A percentile compares a stretch with the other conserved stretches of the same genome.
phyloP scores from a whole-genome alignment of 2,113 vertebrate species.

The Pardalotus punctatus region DNA sequence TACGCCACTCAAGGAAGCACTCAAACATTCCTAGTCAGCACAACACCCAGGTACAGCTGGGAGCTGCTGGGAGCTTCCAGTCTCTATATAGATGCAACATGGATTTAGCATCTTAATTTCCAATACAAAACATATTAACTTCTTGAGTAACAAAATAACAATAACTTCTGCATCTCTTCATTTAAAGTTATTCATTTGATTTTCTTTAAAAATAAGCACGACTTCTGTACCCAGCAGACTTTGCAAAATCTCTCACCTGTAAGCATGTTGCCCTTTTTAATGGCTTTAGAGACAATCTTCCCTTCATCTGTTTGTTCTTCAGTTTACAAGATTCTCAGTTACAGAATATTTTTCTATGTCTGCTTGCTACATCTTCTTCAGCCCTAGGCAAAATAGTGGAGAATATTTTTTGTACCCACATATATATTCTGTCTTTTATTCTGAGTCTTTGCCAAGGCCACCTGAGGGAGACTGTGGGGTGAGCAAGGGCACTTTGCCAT shows the following conservation, averaged over 20 bases:
- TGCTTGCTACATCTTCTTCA: background rate
- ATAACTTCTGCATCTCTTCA: background rate
- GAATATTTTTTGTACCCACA: background rate
- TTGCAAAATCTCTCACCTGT: background rate
- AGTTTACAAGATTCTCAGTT: background rate
- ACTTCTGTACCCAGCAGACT: background rate
- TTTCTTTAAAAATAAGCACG: background rate
- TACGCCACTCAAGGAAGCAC: background rate
- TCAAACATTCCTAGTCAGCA: background rate
- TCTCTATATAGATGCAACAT: rapidly evolving
- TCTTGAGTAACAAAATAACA: background rate
- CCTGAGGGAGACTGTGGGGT: background rate
- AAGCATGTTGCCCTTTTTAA: background rate
- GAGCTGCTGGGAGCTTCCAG: background rate
- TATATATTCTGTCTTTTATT: background rate
- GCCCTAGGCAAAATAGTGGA: background rate
- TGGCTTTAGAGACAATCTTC: background rate
- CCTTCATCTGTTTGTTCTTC: background rate
- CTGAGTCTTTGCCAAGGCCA: background rate
- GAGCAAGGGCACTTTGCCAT: background rate
- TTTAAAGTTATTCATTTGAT: background rate
- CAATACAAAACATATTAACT: background rate
- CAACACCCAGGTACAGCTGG: background rate
- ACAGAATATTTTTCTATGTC: background rate
- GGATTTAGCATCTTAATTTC: background rate